A percentile compares a stretch with the other conserved stretches of the same genome.
Evolutionary conservation across 2,888 invertebrate species (phyloP).

Genomic region (Euplagia quadripunctaria): DNA sequence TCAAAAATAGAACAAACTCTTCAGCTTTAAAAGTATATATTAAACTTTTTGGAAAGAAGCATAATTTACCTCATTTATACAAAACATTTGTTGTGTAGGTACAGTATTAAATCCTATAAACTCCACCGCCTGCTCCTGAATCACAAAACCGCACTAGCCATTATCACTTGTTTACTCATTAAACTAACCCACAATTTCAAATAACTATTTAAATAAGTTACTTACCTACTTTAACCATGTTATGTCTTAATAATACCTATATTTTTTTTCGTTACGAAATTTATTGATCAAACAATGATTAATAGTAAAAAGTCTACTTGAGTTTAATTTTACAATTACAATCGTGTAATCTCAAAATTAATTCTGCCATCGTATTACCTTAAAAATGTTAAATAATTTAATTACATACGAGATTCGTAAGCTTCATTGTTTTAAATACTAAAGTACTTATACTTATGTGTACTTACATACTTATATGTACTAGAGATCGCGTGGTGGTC

Average conservation of each 20-base stretch:
- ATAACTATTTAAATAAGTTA: not conserved
- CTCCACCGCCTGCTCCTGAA: not conserved
- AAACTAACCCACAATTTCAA: not conserved
- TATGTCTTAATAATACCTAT: not conserved
- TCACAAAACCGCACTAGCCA: slow-evolving; percentile 2
- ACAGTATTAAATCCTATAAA: not conserved
- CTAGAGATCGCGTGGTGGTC: too few species aligned
- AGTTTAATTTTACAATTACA: not conserved
- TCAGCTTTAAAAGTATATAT: too few species aligned
- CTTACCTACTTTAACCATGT: not conserved
- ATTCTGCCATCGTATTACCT: not conserved
- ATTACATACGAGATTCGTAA: not conserved
- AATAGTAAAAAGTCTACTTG: too few species aligned
- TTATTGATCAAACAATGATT: too few species aligned
- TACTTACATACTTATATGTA: too few species aligned
- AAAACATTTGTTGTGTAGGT: not conserved
- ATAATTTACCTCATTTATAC: not conserved
- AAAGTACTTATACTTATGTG: too few species aligned
- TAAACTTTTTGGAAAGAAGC: too few species aligned
- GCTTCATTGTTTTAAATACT: too few species aligned
- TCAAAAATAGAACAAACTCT: too few species aligned
- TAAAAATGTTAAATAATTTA: not conserved
- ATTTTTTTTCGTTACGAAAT: not conserved
- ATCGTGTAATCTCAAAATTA: not conserved
- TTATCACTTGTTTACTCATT: not conserved